Conservation (phyloP, 2,797 vertebrate species). For the Octomys mimax region DNA sequence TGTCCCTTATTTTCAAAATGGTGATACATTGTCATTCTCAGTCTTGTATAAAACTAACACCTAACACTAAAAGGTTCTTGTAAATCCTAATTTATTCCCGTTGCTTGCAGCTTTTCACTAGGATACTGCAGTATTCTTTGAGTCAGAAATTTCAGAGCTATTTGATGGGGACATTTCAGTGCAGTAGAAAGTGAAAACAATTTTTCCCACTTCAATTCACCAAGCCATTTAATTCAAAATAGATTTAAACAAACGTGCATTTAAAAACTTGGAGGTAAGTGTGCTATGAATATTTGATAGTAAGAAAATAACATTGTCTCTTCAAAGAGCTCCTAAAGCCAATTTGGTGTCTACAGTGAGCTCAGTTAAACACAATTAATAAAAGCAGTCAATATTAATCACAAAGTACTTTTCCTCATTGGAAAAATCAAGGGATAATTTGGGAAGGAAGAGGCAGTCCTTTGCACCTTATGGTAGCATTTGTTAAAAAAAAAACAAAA, state of each 20-base stretch:
- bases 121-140: not conserved
- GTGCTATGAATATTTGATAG: not conserved
- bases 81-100: not conserved
- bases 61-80: not conserved
- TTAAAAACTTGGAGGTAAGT: conserved; percentile 40
- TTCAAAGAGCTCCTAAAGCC: not conserved
- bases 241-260: not conserved
- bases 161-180: conserved; percentile 28
- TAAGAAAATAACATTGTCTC: not conserved
- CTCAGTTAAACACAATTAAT: not conserved
- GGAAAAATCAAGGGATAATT: conserved; percentile 6
- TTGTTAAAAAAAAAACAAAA: not conserved
- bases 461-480: not conserved
- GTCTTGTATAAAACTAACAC: not conserved
- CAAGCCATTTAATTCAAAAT: conserved; percentile 38
- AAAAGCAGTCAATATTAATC: not conserved
- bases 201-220: not conserved
- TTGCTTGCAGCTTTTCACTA: not conserved
- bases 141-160: not conserved
- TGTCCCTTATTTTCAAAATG: not conserved
- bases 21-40: not conserved
- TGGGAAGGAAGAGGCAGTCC: not conserved
- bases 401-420: not conserved
- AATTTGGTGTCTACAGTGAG: not conserved
- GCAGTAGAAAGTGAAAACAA: not conserved